Base-by-base conservation (phyloP, 2,113 vertebrate genomes). In the Aplodontia rufa region DNA sequence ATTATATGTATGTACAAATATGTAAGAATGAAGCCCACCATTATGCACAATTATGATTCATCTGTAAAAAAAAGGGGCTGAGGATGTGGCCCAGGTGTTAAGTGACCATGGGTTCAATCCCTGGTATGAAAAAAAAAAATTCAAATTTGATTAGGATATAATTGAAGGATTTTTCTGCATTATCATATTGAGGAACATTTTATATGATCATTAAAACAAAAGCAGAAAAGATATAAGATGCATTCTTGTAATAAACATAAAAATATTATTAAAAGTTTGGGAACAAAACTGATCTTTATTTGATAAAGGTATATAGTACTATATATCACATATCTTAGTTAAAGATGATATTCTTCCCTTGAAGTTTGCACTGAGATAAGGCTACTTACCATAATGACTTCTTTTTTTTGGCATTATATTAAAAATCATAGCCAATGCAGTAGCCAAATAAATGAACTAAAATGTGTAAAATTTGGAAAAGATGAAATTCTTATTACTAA, bases 241-340 rank as follows among this genome's bases (percentile, higher is more conserved):
- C 66, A n/a, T 87, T 76, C 40, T 24, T 62, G 47, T 49, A 35
- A 51, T 80, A n/a, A 42, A 49, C 53, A 53, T 45, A 10, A 68
- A 85, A 55, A 76, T n/a, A 51, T 9, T 75, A 17, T 71, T 58
- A 42, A 16, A 47, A n/a, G n/a, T n/a, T 60, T 22, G n/a, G 9
- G 20, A 83, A 74, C 35, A 37, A 19, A 76, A 24, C 69, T 22
- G 4, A 42, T 45, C 32, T 53, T 11, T 89, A 19, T 53, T 45
- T 26, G 28, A 49, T 47, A 72, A 68, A 5, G 7, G 3, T 55
- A 40, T 26, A 47, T 26, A 85, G 49, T 66, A 60, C 24, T 24
- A 1, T 32, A 74, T 1, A 1, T 6, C 7, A 76, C 68, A 42
- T 0, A 24, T 69, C 3, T 20, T 24, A 58, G 1, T 40, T 53